Evolutionary conservation across 2,113 vertebrate species (phyloP).

Genomic region (Hemiprocne comata): DNA sequence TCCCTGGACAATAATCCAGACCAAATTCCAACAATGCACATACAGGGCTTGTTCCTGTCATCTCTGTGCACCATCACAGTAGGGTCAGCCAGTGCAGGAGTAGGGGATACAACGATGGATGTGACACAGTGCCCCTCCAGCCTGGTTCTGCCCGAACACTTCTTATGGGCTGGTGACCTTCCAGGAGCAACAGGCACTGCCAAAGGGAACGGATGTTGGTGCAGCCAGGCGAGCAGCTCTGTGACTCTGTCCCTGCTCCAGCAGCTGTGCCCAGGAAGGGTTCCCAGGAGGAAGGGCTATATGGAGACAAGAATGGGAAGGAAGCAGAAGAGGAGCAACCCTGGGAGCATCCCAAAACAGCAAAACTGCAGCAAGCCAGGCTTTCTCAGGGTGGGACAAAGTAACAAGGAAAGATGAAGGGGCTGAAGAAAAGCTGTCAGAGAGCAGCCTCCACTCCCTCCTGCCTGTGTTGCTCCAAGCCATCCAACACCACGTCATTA

Average conservation of each 20-base stretch:
- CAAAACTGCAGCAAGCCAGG: accelerated
- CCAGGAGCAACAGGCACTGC: background rate
- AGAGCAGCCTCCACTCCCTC: background rate
- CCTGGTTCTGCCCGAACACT: background rate
- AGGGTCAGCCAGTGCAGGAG: background rate
- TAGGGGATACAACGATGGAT: accelerated
- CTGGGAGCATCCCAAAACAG: background rate
- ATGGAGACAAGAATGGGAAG: background rate
- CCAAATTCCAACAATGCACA: accelerated
- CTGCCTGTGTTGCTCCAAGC: background rate
- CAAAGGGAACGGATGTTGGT: background rate
- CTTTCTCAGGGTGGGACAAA: background rate
- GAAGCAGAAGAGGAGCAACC: background rate
- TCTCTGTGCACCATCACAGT: background rate
- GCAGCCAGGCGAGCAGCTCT: background rate
- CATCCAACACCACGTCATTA: background rate
- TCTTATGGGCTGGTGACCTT: background rate
- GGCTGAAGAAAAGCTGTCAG: background rate
- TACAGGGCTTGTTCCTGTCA: background rate
- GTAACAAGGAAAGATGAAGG: background rate
- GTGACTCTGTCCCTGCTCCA: background rate
- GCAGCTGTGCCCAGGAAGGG: background rate
- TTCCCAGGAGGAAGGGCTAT: background rate
- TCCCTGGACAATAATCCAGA: background rate
- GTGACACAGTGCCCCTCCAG: background rate